These are phyloP conservation scores for Drosophila kikkawai DNA, from an alignment of 1,140 invertebrate species.

Conservation along the genomic window DNA sequence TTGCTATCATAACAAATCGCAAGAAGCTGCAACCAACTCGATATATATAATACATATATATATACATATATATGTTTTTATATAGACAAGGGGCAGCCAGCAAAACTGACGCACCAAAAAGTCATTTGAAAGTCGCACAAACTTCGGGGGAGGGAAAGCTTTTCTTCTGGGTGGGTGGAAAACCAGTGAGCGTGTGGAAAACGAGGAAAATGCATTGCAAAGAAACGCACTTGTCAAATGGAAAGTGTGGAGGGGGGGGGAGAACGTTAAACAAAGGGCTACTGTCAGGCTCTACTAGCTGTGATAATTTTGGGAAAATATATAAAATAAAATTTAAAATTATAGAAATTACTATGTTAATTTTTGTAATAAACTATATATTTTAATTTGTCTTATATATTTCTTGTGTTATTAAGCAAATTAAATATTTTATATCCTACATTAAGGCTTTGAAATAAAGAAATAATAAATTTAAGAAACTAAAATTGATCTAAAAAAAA, in stretches of 20 bases:
- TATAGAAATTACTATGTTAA: not conserved
- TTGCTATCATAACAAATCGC: conserved; percentile 39
- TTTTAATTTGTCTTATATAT: not conserved
- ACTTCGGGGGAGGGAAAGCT: conserved; percentile 15
- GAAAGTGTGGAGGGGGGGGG: not conserved
- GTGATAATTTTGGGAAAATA: conserved; percentile 1
- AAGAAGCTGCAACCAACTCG: conserved; percentile 12
- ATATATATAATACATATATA: conserved; percentile 2
- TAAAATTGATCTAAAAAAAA: not conserved
- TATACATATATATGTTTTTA: not conserved
- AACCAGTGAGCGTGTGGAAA: conserved; percentile 5
- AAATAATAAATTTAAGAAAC: too few relatives aligned
- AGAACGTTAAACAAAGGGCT: conserved; percentile 1
- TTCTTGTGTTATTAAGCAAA: not conserved
- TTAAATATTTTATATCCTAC: not conserved
- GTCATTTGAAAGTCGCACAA: conserved; percentile 58
- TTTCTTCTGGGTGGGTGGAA: conserved; percentile 1
- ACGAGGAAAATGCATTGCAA: conserved; percentile 21
- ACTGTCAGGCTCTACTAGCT: not conserved
- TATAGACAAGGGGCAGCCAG: conserved; percentile 33
- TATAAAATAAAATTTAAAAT: not conserved
- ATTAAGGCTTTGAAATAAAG: not conserved
- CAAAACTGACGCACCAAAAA: conserved; percentile 48
- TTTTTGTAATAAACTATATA: not conserved
- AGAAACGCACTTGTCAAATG: conserved; percentile 37